phyloP scores from a whole-genome alignment of 2,888 invertebrate genomes.

The Melanotus villosus region DNA sequence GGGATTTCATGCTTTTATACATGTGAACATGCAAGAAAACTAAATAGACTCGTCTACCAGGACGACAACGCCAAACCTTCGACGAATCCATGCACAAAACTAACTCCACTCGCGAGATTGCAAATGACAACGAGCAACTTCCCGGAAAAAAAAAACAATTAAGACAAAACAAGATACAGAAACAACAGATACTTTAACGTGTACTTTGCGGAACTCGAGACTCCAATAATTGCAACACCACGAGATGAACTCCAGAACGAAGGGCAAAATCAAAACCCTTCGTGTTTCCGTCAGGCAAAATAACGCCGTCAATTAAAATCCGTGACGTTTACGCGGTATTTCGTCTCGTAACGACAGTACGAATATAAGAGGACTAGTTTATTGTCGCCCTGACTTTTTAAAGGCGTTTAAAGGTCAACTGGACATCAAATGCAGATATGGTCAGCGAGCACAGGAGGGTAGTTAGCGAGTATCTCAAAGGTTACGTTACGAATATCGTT shows the following conservation, averaged over 20 bases:
- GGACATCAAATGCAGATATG: conserved; percentile 54
- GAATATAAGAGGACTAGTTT: conserved; percentile 47
- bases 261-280: not conserved
- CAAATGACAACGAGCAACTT: conserved; percentile 8
- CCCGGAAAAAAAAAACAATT: conserved; percentile 12
- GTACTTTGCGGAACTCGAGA: not conserved
- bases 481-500: conserved; percentile 12
- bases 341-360: conserved; percentile 23
- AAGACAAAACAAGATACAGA: conserved; percentile 12
- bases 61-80: conserved; percentile 16
- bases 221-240: not conserved
- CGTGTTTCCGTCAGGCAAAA: not conserved
- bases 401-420: conserved; percentile 53
- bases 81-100: conserved; percentile 4
- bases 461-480: conserved; percentile 34
- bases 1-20: conserved; percentile 21
- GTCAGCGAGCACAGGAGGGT: conserved; percentile 49
- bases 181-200: conserved; percentile 6
- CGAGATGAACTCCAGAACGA: not conserved
- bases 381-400: conserved; percentile 55
- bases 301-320: not conserved
- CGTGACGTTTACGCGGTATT: conserved; percentile 41
- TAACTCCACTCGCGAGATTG: not conserved
- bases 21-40: conserved; percentile 28
- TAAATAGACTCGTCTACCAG: conserved; percentile 4